Conservation (phyloP, 2,797 vertebrate genomes). For the Gambelia wislizenii region DNA sequence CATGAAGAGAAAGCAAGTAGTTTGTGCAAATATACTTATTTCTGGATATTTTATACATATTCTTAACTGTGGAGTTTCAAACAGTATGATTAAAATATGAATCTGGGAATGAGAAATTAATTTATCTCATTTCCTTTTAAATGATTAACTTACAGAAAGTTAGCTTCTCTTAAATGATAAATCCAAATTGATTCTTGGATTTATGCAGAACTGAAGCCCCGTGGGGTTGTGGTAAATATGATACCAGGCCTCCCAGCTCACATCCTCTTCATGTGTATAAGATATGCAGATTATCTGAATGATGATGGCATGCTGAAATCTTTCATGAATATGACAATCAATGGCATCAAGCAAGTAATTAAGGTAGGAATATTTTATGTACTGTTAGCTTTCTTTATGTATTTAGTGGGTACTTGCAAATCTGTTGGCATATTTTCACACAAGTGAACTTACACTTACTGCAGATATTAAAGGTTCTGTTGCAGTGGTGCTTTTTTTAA, state of each 20-base stretch:
- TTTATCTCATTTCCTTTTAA: neutral
- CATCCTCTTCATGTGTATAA: conserved; percentile 95
- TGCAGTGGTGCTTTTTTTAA: too few relatives aligned
- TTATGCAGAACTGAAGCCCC: conserved; percentile 89
- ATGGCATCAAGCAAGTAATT: conserved; percentile 88
- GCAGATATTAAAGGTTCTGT: too few relatives aligned
- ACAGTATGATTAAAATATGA: conserved; percentile 1
- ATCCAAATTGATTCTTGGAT: conserved; percentile 5
- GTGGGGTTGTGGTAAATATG: conserved; percentile 95
- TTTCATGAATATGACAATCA: conserved; percentile 88
- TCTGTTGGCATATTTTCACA: neutral
- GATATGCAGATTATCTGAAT: conserved; percentile 92
- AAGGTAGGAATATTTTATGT: conserved; percentile 76
- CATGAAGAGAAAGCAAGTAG: neutral
- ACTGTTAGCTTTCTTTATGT: conserved; percentile 14
- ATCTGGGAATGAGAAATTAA: neutral
- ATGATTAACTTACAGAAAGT: neutral
- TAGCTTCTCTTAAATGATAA: neutral
- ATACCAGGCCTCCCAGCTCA: conserved; percentile 91
- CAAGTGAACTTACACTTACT: neutral
- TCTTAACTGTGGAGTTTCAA: neutral
- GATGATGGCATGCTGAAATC: conserved; percentile 91
- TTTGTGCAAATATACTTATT: neutral
- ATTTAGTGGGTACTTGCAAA: too few relatives aligned
- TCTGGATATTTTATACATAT: neutral